phyloP scores from a whole-genome alignment of 2,888 invertebrate species.

The Incurvaria masculella region DNA sequence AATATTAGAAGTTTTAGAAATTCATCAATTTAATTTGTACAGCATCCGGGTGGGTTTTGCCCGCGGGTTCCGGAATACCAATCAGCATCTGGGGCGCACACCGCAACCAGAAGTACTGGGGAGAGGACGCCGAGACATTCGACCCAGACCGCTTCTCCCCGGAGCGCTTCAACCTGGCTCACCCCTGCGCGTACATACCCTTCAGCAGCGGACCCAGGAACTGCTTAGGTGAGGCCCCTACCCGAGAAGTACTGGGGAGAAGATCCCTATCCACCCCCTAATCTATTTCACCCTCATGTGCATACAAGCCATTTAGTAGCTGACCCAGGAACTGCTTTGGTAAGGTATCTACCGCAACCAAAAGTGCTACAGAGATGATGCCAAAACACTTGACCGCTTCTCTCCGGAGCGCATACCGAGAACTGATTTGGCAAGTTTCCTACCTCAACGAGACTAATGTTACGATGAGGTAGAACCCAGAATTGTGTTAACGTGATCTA shows the following conservation, averaged over 20 bases:
- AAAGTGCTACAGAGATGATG: not conserved
- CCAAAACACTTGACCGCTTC: not conserved
- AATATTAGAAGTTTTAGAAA: not conserved
- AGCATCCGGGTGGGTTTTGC: constrained; percentile 40
- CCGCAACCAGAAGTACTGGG: constrained; percentile 55
- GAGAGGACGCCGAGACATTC: constrained; percentile 57
- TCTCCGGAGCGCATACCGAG: no score
- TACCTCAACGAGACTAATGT: no score
- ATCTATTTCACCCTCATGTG: not conserved
- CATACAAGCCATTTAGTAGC: not conserved
- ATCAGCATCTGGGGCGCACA: constrained; percentile 51
- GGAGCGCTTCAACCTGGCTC: constrained; percentile 37
- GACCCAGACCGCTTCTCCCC: constrained; percentile 61
- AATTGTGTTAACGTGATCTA: no score
- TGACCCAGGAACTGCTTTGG: not conserved
- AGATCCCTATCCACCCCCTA: not conserved
- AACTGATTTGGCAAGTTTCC: no score
- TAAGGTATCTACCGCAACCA: not conserved
- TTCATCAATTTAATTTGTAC: constrained; percentile 4
- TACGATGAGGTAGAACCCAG: no score
- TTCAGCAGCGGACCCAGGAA: constrained; percentile 53
- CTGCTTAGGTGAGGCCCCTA: constrained; percentile 40
- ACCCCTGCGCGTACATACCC: constrained; percentile 46
- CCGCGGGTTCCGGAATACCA: constrained; percentile 45
- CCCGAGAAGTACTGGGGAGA: not conserved